Evolutionary conservation across 2,888 invertebrate genomes (phyloP).

Genomic region (Stenichneumon culpator): DNA sequence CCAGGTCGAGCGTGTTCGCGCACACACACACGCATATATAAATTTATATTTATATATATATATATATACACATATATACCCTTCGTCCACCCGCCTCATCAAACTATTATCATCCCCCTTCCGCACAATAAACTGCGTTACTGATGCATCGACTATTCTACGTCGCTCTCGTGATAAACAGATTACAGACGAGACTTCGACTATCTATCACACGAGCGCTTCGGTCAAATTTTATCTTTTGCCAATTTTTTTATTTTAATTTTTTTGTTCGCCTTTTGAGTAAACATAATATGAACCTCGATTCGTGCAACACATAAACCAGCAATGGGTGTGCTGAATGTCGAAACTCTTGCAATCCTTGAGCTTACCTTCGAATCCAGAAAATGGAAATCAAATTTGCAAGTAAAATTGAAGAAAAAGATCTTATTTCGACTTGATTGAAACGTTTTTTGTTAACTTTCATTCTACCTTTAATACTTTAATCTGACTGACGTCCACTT

Average conservation of each 20-base stretch:
- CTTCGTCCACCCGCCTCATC: constrained; percentile 21
- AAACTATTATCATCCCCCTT: constrained; percentile 26
- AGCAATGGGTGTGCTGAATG: neutral
- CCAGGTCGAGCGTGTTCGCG: constrained; percentile 24
- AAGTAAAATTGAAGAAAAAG: no score
- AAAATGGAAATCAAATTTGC: no score
- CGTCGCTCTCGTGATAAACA: constrained; percentile 21
- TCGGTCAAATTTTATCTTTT: neutral
- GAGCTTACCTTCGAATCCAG: neutral
- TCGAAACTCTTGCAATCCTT: neutral
- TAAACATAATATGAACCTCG: neutral
- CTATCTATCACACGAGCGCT: constrained; percentile 3
- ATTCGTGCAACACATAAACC: neutral
- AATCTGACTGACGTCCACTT: constrained; percentile 3
- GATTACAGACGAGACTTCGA: constrained; percentile 5
- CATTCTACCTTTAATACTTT: no score
- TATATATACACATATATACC: neutral
- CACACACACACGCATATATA: neutral
- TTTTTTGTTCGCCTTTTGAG: neutral
- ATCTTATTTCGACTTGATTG: no score
- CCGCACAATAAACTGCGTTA: constrained; percentile 10
- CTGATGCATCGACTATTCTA: constrained; percentile 12
- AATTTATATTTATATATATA: neutral
- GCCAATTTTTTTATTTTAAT: neutral
- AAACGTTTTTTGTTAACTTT: no score